A percentile compares a stretch with the other conserved stretches of the same genome.
phyloP scores from a whole-genome alignment of 2,797 vertebrate genomes.

The Fistularia tabacaria region DNA sequence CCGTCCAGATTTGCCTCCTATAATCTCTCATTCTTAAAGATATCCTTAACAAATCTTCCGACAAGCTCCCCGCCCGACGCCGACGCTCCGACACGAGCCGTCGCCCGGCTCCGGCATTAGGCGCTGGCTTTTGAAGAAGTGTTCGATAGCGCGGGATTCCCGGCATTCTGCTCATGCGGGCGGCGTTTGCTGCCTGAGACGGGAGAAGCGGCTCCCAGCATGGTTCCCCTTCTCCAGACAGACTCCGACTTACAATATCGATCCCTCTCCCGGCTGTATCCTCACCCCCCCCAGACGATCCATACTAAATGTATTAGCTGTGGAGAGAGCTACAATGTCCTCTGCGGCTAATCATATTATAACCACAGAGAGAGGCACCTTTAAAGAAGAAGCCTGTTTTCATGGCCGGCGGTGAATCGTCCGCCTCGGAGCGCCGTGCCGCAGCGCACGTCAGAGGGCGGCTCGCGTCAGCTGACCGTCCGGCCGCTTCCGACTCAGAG shows the following conservation, averaged over 20 bases:
- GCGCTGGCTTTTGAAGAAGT: conserved; percentile 65
- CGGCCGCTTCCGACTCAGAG: conserved; percentile 4
- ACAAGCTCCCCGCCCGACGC: conserved; percentile 56
- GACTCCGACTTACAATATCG: conserved; percentile 70
- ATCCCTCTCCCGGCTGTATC: conserved; percentile 64
- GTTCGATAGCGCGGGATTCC: conserved; percentile 65
- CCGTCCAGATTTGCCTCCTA: conserved; percentile 62
- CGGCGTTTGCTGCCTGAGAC: conserved; percentile 60
- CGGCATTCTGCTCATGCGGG: conserved; percentile 63
- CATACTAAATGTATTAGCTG: conserved; percentile 77
- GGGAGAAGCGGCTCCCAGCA: conserved; percentile 71
- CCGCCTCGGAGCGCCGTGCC: conserved; percentile 35
- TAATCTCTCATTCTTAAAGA: conserved; percentile 59
- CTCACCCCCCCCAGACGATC: conserved; percentile 70
- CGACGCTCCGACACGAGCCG: conserved; percentile 42
- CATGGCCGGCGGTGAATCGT: conserved; percentile 44
- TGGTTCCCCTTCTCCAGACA: conserved; percentile 71
- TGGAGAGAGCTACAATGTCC: conserved; percentile 76
- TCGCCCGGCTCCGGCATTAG: conserved; percentile 54
- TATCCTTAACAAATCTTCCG: conserved; percentile 66
- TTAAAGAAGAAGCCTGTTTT: conserved; percentile 64
- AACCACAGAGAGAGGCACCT: conserved; percentile 61
- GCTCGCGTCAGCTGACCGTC: conserved; percentile 23
- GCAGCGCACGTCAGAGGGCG: conserved; percentile 37
- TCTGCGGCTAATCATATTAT: conserved; percentile 75